phyloP scores from a whole-genome alignment of 1,140 invertebrate genomes.

The Rhagoletis zephyria region DNA sequence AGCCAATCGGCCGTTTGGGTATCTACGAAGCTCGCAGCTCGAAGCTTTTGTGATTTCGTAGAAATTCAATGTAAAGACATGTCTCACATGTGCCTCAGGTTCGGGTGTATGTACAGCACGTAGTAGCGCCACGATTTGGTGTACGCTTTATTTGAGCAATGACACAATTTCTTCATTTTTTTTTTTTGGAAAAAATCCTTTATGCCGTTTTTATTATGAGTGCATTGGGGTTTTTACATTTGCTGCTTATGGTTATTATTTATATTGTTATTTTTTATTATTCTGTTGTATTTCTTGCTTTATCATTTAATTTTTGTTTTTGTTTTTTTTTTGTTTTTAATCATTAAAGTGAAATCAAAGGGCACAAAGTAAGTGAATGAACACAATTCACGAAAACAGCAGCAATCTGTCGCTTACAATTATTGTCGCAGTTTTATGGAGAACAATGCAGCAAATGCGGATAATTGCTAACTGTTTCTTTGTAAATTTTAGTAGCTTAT shows the following conservation, averaged over 20 bases:
- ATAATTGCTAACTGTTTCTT: constrained; percentile 43
- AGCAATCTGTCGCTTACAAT: not conserved
- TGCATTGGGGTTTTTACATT: not conserved
- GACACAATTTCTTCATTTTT: constrained; percentile 21
- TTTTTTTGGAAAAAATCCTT: constrained; percentile 6
- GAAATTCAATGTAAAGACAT: constrained; percentile 16
- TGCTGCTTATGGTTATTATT: constrained; percentile 11
- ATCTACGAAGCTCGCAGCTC: too few relatives aligned
- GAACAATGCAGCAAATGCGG: constrained; percentile 22
- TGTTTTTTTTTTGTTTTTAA: constrained; percentile 36
- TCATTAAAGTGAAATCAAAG: constrained; percentile 41
- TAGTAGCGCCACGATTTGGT: constrained; percentile 36
- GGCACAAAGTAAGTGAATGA: not conserved
- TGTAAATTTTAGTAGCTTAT: constrained; percentile 35
- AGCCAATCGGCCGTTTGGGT: not conserved
- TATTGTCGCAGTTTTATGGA: not conserved
- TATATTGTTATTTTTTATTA: not conserved
- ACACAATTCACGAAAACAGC: not conserved
- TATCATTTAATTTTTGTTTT: constrained; percentile 18
- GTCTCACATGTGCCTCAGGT: not conserved
- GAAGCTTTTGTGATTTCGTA: constrained; percentile 15
- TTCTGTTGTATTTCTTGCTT: not conserved
- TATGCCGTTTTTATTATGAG: constrained; percentile 36
- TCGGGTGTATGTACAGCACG: not conserved
- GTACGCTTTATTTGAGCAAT: constrained; percentile 49